phyloP scores from a whole-genome alignment of 1,140 invertebrate species.

The Diploscapter pachys region DNA sequence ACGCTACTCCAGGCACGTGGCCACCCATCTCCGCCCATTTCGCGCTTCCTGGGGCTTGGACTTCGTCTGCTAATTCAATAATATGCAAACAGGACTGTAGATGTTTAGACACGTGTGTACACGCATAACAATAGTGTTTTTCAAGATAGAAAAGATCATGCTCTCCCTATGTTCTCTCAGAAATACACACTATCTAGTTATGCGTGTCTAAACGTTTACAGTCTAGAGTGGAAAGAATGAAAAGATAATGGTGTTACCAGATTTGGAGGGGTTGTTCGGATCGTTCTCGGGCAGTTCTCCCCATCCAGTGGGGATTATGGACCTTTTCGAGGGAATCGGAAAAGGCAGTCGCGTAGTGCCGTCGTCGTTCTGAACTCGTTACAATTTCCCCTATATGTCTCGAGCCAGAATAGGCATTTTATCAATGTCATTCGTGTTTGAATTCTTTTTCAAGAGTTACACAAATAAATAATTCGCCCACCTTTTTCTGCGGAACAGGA shows the following conservation, averaged over 20 bases:
- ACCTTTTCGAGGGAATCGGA: constrained; percentile 23
- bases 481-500: constrained; percentile 32
- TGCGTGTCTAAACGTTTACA: no score
- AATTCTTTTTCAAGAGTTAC: neutral
- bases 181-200: no score
- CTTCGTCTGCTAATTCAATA: no score
- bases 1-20: no score
- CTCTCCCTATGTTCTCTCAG: no score
- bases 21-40: neutral
- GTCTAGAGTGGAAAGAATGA: neutral
- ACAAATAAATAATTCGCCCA: neutral
- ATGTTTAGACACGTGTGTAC: no score
- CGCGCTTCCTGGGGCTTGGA: neutral
- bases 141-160: no score
- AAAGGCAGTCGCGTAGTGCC: constrained; percentile 24
- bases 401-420: neutral
- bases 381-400: neutral
- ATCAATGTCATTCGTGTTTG: neutral
- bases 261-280: constrained; percentile 32
- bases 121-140: no score
- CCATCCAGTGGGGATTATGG: constrained; percentile 34
- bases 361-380: constrained; percentile 19
- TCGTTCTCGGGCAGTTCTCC: constrained; percentile 38
- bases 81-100: no score
- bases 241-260: constrained; percentile 2